Conservation (phyloP, 2,888 invertebrate genomes). For the Choreutis nemorana region DNA sequence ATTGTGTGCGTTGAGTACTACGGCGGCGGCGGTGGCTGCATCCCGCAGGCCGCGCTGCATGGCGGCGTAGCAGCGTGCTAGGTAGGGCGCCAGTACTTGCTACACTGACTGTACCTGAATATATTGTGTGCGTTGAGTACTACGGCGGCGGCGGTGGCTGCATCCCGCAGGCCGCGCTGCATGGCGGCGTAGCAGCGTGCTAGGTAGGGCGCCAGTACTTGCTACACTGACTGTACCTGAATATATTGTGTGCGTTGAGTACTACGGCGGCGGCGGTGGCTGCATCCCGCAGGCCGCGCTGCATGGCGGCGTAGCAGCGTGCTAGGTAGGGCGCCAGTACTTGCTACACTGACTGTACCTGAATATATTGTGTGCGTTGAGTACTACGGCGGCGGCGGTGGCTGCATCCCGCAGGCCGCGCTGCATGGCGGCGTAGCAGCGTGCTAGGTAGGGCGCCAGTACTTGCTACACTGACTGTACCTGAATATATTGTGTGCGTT, state of each 20-base stretch:
- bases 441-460: slow-evolving; percentile 88
- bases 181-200: slow-evolving; percentile 93
- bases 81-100: slow-evolving; percentile 90
- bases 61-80: slow-evolving; percentile 93
- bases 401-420: slow-evolving; percentile 81
- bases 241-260: slow-evolving; percentile 85
- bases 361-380: slow-evolving; percentile 88
- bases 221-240: slow-evolving; percentile 86
- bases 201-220: slow-evolving; percentile 90
- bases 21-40: slow-evolving; percentile 79
- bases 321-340: slow-evolving; percentile 93
- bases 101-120: slow-evolving; percentile 85
- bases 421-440: slow-evolving; percentile 91
- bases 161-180: slow-evolving; percentile 82
- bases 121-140: slow-evolving; percentile 87
- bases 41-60: slow-evolving; percentile 85
- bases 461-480: slow-evolving; percentile 88
- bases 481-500: slow-evolving; percentile 90
- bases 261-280: slow-evolving; percentile 86
- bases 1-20: slow-evolving; percentile 85
- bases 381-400: slow-evolving; percentile 84
- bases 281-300: slow-evolving; percentile 81
- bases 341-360: slow-evolving; percentile 83
- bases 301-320: slow-evolving; percentile 90
- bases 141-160: slow-evolving; percentile 82